Base-by-base conservation (phyloP, 2,113 vertebrate genomes). In the Pluvianellus socialis region DNA sequence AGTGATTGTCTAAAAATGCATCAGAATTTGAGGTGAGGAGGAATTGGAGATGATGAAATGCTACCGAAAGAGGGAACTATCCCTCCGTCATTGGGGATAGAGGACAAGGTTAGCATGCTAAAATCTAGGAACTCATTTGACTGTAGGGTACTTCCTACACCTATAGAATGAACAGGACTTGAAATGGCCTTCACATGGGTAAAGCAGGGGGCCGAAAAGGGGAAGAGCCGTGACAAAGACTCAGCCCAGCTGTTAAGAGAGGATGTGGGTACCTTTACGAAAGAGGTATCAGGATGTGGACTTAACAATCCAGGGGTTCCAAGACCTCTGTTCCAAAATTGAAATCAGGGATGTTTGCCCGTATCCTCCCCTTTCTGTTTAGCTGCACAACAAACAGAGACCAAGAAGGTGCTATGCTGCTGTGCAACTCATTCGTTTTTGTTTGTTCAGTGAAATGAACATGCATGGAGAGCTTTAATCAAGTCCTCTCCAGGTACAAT, bases 381-480 rank as follows among this genome's bases (percentile, higher is more conserved):
- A 30, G 24, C 7, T 88, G 63, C 45, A 81, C n/a, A 87, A 80
- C 38, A 77, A 71, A 72, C 42, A 66, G 35, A 90, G 44, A 63
- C 26, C 38, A 63, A 61, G 86, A 87, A 77, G 61, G 17, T 72
- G 66, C 55, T 50, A 38, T 19, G 55, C 28, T 5, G 21, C 56
- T 81, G 63, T 24, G 62, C 32, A 55, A 33, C 35, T 84, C 52
- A 49, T 55, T 77, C 33, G 0, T 68, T 86, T 96, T 67, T 27
- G 12, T 96, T 95, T 79, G 65, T 63, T 90, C 81, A 76, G 63
- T 79, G 92, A 96, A 94, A 30, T 76, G 94, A 97, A 96, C 90
- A 91, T 50, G 59, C 44, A 85, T 30, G 40, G 40, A 95, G 73
- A 97, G 90, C 67, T 95, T 94, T 67, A 93, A 93, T 92, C 95